Evolutionary conservation across 2,113 vertebrate species (phyloP).

Genomic region (Phrynosoma blainvillii): DNA sequence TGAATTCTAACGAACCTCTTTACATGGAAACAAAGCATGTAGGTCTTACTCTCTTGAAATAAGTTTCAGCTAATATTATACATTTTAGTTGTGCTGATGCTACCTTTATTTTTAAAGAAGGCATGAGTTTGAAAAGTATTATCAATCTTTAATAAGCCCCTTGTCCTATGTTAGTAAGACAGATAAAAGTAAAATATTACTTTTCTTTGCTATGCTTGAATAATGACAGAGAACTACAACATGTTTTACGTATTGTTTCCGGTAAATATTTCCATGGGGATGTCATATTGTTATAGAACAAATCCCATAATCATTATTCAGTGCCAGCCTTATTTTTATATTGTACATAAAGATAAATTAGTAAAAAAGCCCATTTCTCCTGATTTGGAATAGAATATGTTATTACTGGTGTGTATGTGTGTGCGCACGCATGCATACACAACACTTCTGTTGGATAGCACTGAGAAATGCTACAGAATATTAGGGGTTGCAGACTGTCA

Average conservation of each 20-base stretch:
- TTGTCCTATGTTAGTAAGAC: conserved; percentile 48
- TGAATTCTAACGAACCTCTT: conserved; percentile 41
- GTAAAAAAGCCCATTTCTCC: neutral
- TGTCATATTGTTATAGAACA: neutral
- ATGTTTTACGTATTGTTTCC: conserved; percentile 6
- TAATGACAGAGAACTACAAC: neutral
- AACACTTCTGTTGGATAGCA: neutral
- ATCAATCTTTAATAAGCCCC: conserved; percentile 44
- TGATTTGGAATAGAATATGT: neutral
- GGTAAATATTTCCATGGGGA: conserved; percentile 16
- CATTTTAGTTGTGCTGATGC: conserved; percentile 58
- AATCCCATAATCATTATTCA: neutral
- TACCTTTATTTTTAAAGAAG: conserved; percentile 52
- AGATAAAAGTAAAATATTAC: conserved; percentile 39
- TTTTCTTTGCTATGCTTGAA: conserved; percentile 50
- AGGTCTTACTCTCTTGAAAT: conserved; percentile 52
- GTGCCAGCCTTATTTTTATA: neutral
- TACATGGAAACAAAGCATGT: conserved; percentile 52
- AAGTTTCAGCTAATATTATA: conserved; percentile 55
- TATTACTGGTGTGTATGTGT: neutral
- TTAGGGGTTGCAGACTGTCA: too few relatives aligned
- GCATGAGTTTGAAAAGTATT: conserved; percentile 59
- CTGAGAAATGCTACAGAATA: neutral
- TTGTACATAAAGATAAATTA: neutral
- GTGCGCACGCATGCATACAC: neutral